phyloP scores from a whole-genome alignment of 2,113 vertebrate genomes.

The Eulemur rufifrons region DNA sequence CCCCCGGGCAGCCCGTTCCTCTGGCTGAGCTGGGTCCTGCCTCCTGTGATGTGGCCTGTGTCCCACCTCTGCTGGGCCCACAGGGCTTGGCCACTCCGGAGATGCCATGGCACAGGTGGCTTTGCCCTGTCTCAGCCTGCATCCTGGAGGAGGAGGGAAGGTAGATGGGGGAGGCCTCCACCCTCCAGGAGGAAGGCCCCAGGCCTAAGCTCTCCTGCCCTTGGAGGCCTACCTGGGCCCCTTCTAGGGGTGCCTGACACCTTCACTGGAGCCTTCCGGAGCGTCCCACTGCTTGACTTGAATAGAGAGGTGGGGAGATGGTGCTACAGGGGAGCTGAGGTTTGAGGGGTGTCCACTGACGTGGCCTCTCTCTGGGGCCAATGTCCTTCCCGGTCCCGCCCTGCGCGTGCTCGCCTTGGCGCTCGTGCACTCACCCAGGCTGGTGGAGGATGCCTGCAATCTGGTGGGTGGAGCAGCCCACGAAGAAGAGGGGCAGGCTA shows the following conservation, averaged over 20 bases:
- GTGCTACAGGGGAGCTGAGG: neutral
- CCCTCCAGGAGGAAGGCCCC: neutral
- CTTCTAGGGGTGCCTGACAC: neutral
- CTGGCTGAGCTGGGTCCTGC: neutral
- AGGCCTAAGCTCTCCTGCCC: neutral
- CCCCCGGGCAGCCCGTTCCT: neutral
- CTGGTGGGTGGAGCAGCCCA: slow-evolving; percentile 91
- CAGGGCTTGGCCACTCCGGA: neutral
- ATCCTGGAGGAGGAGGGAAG: too few species aligned
- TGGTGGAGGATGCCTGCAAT: slow-evolving; percentile 77
- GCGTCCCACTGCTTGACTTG: neutral
- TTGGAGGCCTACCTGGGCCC: neutral
- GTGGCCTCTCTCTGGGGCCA: neutral
- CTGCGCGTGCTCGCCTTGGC: rapidly evolving
- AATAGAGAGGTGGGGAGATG: neutral
- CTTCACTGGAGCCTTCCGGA: neutral
- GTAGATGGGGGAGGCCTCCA: neutral
- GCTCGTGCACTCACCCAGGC: slow-evolving; percentile 65
- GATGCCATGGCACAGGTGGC: neutral
- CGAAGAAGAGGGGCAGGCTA: slow-evolving; percentile 88
- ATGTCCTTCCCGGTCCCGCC: neutral
- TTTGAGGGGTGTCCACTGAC: neutral
- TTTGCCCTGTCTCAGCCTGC: neutral
- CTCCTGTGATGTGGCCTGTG: neutral
- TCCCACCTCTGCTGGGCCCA: too few species aligned